Evolutionary conservation across 64 coral and sea anemone species (phyloP), one percentile per base, ranked within the genome.

Genomic region (Stichodactyla helianthus): DNA sequence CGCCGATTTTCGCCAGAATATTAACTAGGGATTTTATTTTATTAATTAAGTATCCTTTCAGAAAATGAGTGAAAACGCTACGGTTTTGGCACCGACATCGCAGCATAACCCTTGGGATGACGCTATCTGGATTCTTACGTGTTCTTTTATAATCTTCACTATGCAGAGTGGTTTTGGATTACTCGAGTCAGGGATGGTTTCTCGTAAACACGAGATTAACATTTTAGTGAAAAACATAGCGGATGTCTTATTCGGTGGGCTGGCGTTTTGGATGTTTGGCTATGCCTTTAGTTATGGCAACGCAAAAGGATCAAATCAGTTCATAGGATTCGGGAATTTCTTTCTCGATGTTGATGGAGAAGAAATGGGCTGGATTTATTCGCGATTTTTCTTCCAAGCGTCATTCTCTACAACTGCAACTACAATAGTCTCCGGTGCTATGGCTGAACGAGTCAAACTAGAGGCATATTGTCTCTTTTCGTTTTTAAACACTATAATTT

Each of bases 91-190:
- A 2, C 68, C 68, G 27, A 20, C 50, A 20, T 52, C 50, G 7
- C 78, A 81, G 16, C 83, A 84, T 25, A 84, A 84, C 50, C 83
- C 83, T 31, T 84, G 83, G 86, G 89, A 91, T 12, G 93, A 95
- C 13, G 93, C 93, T 0, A 85, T 91, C 0, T 95, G 93, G 93
- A 92, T 95, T 86, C 77, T 95, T 63, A 95, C 93, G 0, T 92
- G 93, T 53, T 85, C 93, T 5, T 95, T 95, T 85, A 92, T 95
- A 15, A 95, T 95, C 55, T 95, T 95, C 55, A 88, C 93, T 15
- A 95, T 95, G 93, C 90, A 92, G 61, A 92, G 89, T 15, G 93
- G 93, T 17, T 95, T 95, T 71, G 93, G 93, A 11, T 56, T 95
- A 0, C 77, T 95, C 7, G 93, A 95, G 70, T 95, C 93, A 5